These are phyloP conservation scores for Antennarius maculatus DNA, from an alignment of 2,797 vertebrate genomes.

Conservation along the genomic window DNA sequence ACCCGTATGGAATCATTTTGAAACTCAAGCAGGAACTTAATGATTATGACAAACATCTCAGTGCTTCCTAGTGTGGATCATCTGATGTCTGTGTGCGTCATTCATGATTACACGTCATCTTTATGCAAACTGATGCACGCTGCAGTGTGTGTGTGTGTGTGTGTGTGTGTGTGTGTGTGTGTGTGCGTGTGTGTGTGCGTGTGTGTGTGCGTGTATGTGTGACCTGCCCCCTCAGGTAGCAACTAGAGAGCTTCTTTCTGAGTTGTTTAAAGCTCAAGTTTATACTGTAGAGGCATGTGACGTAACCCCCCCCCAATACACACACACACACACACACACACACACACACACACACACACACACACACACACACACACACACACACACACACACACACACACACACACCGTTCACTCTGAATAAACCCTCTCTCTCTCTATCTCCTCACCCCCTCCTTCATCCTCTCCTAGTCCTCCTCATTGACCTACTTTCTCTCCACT, in stretches of 20 bases:
- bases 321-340: too few species aligned
- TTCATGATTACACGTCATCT: conserved; percentile 20
- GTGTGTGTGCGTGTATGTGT: conserved; percentile 14
- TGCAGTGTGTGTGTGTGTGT: not conserved
- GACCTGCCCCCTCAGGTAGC: conserved; percentile 55
- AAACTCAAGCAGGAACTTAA: not conserved
- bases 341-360: conserved; percentile 6
- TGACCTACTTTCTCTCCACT: conserved; percentile 83
- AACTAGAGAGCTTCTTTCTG: conserved; percentile 51
- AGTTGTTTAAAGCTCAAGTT: conserved; percentile 56
- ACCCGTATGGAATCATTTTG: too few species aligned
- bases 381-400: not conserved
- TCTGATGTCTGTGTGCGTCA: not conserved
- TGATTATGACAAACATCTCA: not conserved
- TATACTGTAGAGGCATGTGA: conserved; percentile 71
- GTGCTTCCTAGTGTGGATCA: conserved; percentile 3
- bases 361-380: too few species aligned
- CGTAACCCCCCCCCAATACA: conserved; percentile 53
- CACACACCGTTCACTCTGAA: conserved; percentile 43
- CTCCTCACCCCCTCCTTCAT: conserved; percentile 45
- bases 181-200: conserved; percentile 8
- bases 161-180: conserved; percentile 17
- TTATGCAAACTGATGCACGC: conserved; percentile 9
- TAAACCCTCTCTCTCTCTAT: conserved; percentile 33
- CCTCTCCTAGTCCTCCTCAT: conserved; percentile 60